Evolutionary conservation across 92 coral and sea anemone species (phyloP).

Genomic region (Micromussa lordhowensis): DNA sequence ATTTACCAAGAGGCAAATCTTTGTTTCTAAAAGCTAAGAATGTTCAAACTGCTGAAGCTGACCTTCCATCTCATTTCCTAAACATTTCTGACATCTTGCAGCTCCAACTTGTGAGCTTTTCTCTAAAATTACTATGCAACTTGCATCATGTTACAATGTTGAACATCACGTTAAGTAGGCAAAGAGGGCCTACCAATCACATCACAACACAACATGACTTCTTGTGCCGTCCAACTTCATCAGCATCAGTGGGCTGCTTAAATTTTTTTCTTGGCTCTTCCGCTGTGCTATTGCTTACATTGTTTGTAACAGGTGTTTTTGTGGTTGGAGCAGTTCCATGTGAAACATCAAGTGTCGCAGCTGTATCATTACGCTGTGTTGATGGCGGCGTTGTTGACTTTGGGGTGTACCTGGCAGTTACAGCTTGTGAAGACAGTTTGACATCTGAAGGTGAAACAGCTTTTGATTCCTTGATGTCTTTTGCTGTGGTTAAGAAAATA

Average conservation of each 20-base stretch:
- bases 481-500: constrained; percentile 37
- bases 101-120: background rate
- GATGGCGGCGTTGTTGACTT: constrained; percentile 11
- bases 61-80: background rate
- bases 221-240: constrained; percentile 68
- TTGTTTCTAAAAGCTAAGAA: background rate
- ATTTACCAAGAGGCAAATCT: background rate
- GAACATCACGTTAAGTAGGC: background rate
- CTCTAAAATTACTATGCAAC: background rate
- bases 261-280: constrained; percentile 29
- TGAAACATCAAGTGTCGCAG: constrained; percentile 28
- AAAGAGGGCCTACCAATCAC: constrained; percentile 67
- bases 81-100: background rate
- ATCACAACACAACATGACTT: constrained; percentile 85
- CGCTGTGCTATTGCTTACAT: background rate
- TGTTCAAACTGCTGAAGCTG: background rate
- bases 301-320: constrained; percentile 11
- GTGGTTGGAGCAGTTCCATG: background rate
- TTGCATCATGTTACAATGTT: background rate
- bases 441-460: constrained; percentile 68
- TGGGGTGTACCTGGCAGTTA: constrained; percentile 49
- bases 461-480: constrained; percentile 41
- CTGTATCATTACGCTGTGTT: constrained; percentile 16
- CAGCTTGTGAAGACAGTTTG: constrained; percentile 65
- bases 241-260: constrained; percentile 24